Conservation (phyloP, 1,140 invertebrate genomes). For the Lycorma delicatula region DNA sequence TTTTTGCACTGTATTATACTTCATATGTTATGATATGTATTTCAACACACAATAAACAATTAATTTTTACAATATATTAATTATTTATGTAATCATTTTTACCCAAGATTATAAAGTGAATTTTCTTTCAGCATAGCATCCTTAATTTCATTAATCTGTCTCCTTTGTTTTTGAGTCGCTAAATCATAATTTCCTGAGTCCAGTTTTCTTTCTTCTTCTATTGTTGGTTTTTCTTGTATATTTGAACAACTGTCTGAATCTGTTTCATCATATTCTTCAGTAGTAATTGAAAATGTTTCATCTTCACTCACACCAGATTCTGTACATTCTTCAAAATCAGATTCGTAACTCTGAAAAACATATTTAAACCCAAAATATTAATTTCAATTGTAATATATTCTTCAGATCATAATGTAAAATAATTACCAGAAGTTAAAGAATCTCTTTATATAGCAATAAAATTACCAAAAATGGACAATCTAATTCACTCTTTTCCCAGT, state of each 20-base stretch:
- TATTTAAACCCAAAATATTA: too few relatives aligned
- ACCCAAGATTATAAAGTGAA: background rate
- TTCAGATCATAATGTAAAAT: too few relatives aligned
- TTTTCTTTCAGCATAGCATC: constrained; percentile 20
- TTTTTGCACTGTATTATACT: too few relatives aligned
- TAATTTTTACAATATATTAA: too few relatives aligned
- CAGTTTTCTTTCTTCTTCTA: constrained; percentile 51
- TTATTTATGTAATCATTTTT: too few relatives aligned
- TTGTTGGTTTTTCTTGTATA: constrained; percentile 26
- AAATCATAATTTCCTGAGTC: constrained; percentile 61
- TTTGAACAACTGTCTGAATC: constrained; percentile 3
- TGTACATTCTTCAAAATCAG: constrained; percentile 46
- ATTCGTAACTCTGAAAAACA: constrained; percentile 42
- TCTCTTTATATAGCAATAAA: too few relatives aligned
- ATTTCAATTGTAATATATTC: too few relatives aligned
- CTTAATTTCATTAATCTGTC: constrained; percentile 13
- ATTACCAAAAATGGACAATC: too few relatives aligned
- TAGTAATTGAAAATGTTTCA: constrained; percentile 22
- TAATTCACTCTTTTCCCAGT: too few relatives aligned
- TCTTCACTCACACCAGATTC: constrained; percentile 38
- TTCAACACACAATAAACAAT: too few relatives aligned
- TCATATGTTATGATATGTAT: too few relatives aligned
- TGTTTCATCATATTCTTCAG: constrained; percentile 4
- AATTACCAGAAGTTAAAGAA: too few relatives aligned
- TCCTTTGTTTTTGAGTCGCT: constrained; percentile 31